Evolutionary conservation across 2,888 invertebrate species (phyloP).

Genomic region (Ophion ellenae): DNA sequence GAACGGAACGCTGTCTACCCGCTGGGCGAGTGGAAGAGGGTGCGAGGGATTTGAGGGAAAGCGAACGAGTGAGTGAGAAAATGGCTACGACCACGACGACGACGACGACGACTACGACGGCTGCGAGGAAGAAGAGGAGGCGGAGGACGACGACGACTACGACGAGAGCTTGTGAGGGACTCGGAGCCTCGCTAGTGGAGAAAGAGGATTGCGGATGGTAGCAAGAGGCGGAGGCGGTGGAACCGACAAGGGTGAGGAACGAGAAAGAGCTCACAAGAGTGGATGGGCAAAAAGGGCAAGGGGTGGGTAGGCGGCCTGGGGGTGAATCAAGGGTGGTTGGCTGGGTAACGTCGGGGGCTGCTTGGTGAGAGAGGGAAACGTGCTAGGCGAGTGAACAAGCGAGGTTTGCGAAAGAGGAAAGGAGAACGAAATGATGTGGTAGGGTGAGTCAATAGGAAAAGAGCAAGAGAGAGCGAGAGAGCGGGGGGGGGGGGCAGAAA

Average conservation of each 20-base stretch:
- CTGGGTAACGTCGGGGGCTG: slow-evolving; percentile 75
- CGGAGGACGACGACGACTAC: slow-evolving; percentile 50
- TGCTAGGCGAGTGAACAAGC: slow-evolving; percentile 64
- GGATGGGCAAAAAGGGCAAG: slow-evolving; percentile 65
- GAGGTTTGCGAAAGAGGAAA: slow-evolving; percentile 62
- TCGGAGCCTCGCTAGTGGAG: slow-evolving; percentile 62
- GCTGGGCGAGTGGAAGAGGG: slow-evolving; percentile 57
- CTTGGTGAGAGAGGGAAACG: slow-evolving; percentile 63
- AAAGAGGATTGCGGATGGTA: slow-evolving; percentile 62
- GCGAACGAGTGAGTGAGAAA: slow-evolving; percentile 57
- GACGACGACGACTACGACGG: slow-evolving; percentile 53
- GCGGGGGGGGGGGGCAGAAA: slow-evolving; percentile 73
- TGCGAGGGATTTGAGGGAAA: slow-evolving; percentile 53
- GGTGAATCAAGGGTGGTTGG: slow-evolving; percentile 75
- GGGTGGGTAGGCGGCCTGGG: slow-evolving; percentile 66
- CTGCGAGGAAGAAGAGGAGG: slow-evolving; percentile 55
- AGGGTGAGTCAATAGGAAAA: slow-evolving; percentile 65
- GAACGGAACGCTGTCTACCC: slow-evolving; percentile 60
- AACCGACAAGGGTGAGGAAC: slow-evolving; percentile 58
- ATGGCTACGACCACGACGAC: slow-evolving; percentile 57
- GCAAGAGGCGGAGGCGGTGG: slow-evolving; percentile 49
- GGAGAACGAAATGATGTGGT: slow-evolving; percentile 66
- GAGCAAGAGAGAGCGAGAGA: slow-evolving; percentile 70
- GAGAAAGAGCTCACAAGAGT: slow-evolving; percentile 63
- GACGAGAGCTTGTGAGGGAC: slow-evolving; percentile 65